phyloP scores from a whole-genome alignment of 2,113 vertebrate genomes.

The Ailuropoda melanoleuca region DNA sequence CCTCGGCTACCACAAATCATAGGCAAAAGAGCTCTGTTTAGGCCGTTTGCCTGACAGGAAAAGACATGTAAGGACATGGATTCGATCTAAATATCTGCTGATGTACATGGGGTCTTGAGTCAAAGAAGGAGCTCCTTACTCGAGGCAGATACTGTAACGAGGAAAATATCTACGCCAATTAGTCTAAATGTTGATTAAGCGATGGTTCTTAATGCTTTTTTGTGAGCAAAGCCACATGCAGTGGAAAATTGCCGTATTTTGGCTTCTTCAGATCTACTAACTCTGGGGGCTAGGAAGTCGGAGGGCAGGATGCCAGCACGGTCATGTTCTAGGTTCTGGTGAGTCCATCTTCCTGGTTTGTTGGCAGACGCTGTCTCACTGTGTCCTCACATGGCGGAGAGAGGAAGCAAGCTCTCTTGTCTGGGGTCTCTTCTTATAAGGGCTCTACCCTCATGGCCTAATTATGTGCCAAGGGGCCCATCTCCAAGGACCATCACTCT shows the following conservation, averaged over 20 bases:
- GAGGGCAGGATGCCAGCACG: rapidly evolving
- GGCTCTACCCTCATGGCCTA: rapidly evolving
- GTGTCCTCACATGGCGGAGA: background rate
- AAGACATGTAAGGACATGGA: rapidly evolving
- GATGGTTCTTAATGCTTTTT: background rate
- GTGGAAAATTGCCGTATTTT: rapidly evolving
- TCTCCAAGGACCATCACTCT: background rate
- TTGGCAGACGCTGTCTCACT: background rate
- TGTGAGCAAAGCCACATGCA: no score
- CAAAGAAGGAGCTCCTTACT: background rate
- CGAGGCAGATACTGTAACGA: background rate
- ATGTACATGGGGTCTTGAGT: rapidly evolving
- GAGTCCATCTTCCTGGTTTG: background rate
- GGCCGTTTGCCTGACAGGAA: background rate
- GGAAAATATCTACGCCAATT: rapidly evolving
- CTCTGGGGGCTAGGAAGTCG: background rate
- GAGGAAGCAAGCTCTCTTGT: background rate
- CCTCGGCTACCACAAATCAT: background rate
- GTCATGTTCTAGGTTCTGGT: rapidly evolving
- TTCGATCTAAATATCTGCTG: rapidly evolving
- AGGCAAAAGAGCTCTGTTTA: background rate
- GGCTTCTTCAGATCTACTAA: background rate
- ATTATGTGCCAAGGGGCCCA: rapidly evolving
- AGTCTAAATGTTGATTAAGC: background rate
- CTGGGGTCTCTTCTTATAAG: background rate